These are phyloP conservation scores for Thaumatotibia leucotreta DNA, from an alignment of 1,140 invertebrate genomes.

Conservation along the genomic window DNA sequence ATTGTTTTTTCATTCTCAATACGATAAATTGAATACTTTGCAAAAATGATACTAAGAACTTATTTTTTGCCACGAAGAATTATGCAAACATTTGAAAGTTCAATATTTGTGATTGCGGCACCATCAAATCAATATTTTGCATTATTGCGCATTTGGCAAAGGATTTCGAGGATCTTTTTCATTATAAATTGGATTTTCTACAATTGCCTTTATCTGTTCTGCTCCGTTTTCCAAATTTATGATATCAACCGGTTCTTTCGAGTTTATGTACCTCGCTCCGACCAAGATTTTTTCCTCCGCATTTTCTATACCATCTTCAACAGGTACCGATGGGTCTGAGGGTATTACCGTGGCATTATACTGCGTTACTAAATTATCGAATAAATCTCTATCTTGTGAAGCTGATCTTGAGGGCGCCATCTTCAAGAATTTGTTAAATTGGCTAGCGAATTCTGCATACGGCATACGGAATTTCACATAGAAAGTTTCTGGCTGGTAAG, in stretches of 20 bases:
- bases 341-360: not conserved
- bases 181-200: not conserved
- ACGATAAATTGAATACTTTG: too few relatives aligned
- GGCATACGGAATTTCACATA: constrained; percentile 56
- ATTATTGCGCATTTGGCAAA: not conserved
- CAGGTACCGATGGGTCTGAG: not conserved
- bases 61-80: too few relatives aligned
- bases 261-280: not conserved
- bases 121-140: too few relatives aligned
- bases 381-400: not conserved
- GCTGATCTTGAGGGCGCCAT: not conserved
- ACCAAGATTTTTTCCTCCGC: not conserved
- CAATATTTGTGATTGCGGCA: too few relatives aligned
- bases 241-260: not conserved
- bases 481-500: constrained; percentile 29
- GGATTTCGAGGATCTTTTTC: not conserved
- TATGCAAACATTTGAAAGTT: too few relatives aligned
- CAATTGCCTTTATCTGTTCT: not conserved
- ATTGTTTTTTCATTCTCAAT: too few relatives aligned
- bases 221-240: not conserved
- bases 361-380: not conserved
- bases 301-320: not conserved
- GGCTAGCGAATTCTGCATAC: constrained; percentile 37
- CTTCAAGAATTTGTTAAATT: constrained; percentile 15
- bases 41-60: too few relatives aligned